These are phyloP conservation scores for Yponomeuta sedellus DNA, from an alignment of 2,888 invertebrate genomes.

Conservation along the genomic window DNA sequence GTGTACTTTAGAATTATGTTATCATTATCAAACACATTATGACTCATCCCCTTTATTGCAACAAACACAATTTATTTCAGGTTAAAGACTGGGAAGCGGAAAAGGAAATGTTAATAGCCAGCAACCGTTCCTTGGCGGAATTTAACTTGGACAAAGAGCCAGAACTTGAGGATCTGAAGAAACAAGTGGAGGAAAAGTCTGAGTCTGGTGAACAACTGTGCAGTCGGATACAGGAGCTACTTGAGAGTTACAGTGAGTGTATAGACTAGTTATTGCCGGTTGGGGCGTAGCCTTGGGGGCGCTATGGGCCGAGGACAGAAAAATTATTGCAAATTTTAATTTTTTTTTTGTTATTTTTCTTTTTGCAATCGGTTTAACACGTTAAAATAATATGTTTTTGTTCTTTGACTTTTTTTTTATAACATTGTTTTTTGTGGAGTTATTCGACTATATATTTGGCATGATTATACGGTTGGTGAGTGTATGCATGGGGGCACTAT, in stretches of 20 bases:
- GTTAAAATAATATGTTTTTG: too few species aligned
- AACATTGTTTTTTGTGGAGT: too few species aligned
- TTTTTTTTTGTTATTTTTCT: too few species aligned
- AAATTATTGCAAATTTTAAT: too few species aligned
- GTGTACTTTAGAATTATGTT: background rate
- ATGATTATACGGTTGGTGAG: too few species aligned
- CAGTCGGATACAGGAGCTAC: constrained; percentile 83
- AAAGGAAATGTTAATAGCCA: constrained; percentile 90
- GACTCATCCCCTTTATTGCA: background rate
- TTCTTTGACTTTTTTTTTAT: too few species aligned
- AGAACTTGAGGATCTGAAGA: constrained; percentile 84
- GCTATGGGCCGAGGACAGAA: too few species aligned
- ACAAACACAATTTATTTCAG: constrained; percentile 53
- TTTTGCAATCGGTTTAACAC: too few species aligned
- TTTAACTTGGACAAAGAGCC: constrained; percentile 93
- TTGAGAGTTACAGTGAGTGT: constrained; percentile 84
- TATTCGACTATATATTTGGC: too few species aligned
- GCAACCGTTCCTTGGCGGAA: constrained; percentile 93
- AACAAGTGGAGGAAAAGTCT: constrained; percentile 81
- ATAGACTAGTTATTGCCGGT: too few species aligned
- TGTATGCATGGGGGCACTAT: too few species aligned
- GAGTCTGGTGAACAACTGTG: constrained; percentile 82
- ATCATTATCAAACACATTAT: background rate
- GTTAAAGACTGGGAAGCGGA: constrained; percentile 88
- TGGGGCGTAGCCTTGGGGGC: too few species aligned